Percentiles rank a stretch among this genome's conserved stretches.
Conservation (phyloP, 1,140 invertebrate species). For the Trachelipus rathkii region DNA sequence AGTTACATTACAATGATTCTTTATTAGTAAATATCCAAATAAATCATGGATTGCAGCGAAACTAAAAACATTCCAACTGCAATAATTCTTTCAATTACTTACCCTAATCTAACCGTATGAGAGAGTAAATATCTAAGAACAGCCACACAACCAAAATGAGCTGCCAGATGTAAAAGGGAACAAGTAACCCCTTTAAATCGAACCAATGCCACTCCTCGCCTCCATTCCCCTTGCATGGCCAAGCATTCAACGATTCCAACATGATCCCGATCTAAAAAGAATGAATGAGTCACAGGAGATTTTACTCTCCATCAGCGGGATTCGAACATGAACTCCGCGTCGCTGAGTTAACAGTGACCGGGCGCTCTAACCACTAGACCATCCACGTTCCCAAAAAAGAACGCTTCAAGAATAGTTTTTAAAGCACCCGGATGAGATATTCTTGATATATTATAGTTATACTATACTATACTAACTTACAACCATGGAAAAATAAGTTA, state of each 20-base stretch:
- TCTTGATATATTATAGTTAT: no score
- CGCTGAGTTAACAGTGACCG: no score
- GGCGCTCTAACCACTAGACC: no score
- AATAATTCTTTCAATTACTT: slow-evolving; percentile 10
- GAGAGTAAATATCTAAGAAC: slow-evolving; percentile 39
- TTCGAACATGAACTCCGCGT: no score
- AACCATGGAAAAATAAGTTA: no score
- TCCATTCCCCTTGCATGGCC: slow-evolving; percentile 41
- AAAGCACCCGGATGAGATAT: no score
- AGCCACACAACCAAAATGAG: slow-evolving; percentile 38
- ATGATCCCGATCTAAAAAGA: slow-evolving; percentile 34
- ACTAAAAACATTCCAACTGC: neutral
- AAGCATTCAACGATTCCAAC: slow-evolving; percentile 40
- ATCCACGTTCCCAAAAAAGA: no score
- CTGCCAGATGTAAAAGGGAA: slow-evolving; percentile 40
- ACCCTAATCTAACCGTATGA: slow-evolving; percentile 41
- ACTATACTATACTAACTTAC: no score
- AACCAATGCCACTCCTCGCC: slow-evolving; percentile 38
- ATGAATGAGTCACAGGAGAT: no score
- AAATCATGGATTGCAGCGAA: neutral
- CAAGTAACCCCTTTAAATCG: slow-evolving; percentile 41
- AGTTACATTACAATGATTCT: neutral
- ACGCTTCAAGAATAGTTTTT: no score
- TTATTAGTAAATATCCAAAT: neutral
- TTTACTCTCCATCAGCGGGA: no score